Percentiles rank a stretch among this genome's conserved stretches.
These are phyloP conservation scores for Ariopsis seemanni DNA, from an alignment of 2,113 vertebrate genomes.

Conservation along the genomic window DNA sequence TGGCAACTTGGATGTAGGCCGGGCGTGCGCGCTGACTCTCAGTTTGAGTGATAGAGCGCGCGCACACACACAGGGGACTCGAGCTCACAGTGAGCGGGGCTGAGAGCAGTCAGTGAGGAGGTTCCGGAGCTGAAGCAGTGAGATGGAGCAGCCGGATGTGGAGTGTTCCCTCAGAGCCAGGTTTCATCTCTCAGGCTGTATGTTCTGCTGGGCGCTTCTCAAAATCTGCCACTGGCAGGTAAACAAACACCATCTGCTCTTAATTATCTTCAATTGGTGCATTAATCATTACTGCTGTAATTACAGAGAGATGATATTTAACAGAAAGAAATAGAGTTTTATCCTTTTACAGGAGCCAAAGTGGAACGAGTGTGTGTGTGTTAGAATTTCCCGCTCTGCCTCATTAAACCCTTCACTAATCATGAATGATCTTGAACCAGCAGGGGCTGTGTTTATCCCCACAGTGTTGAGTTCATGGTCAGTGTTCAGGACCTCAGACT, in stretches of 20 bases:
- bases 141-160: neutral
- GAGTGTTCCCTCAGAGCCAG: constrained; percentile 64
- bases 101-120: neutral
- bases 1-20: neutral
- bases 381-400: too few species aligned
- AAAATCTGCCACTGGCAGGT: constrained; percentile 73
- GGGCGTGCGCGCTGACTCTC: neutral
- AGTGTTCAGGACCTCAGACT: too few species aligned
- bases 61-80: neutral
- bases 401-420: too few species aligned
- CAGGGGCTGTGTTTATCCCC: too few species aligned
- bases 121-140: neutral
- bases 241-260: constrained; percentile 39
- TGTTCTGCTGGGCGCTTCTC: constrained; percentile 65
- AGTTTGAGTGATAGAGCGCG: neutral
- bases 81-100: neutral
- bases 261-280: too few species aligned
- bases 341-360: too few species aligned
- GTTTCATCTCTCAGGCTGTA: constrained; percentile 59
- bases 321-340: too few species aligned
- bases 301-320: too few species aligned
- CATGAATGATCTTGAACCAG: too few species aligned
- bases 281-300: neutral
- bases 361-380: too few species aligned
- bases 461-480: too few species aligned